These are phyloP conservation scores for Ridgeia piscesae DNA, from an alignment of 1,140 invertebrate species.

Conservation along the genomic window DNA sequence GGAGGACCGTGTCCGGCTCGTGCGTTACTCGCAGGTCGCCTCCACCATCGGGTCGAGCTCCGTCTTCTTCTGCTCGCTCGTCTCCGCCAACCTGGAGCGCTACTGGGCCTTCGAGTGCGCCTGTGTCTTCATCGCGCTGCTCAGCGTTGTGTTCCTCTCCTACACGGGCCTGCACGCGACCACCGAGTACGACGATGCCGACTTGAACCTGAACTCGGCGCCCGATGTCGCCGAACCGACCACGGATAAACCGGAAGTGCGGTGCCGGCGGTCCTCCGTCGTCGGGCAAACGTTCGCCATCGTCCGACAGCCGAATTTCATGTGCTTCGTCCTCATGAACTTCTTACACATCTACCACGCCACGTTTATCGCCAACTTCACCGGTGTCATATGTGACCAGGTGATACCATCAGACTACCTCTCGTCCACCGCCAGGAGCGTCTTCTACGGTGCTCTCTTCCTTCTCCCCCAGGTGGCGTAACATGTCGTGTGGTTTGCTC, in stretches of 20 bases:
- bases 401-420: constrained; percentile 25
- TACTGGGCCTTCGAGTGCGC: constrained; percentile 49
- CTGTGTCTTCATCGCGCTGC: constrained; percentile 40
- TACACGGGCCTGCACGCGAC: constrained; percentile 44
- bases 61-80: constrained; percentile 39
- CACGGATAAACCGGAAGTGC: neutral
- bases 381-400: constrained; percentile 25
- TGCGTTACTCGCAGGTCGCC: constrained; percentile 50
- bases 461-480: constrained; percentile 23
- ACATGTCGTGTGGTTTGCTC: neutral
- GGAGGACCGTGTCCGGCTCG: constrained; percentile 46
- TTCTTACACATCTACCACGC: constrained; percentile 18
- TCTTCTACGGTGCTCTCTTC: constrained; percentile 28
- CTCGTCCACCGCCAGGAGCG: constrained; percentile 23
- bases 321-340: constrained; percentile 30
- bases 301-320: constrained; percentile 26
- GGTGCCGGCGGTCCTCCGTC: neutral
- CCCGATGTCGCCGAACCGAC: neutral
- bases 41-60: constrained; percentile 39
- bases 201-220: neutral
- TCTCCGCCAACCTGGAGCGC: constrained; percentile 44
- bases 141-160: constrained; percentile 41
- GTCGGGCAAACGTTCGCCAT: constrained; percentile 14
- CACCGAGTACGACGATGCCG: constrained; percentile 42
- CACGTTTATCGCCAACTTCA: constrained; percentile 25